These are phyloP conservation scores for Apteryx mantelli DNA, from an alignment of 2,113 vertebrate genomes.

Conservation along the genomic window DNA sequence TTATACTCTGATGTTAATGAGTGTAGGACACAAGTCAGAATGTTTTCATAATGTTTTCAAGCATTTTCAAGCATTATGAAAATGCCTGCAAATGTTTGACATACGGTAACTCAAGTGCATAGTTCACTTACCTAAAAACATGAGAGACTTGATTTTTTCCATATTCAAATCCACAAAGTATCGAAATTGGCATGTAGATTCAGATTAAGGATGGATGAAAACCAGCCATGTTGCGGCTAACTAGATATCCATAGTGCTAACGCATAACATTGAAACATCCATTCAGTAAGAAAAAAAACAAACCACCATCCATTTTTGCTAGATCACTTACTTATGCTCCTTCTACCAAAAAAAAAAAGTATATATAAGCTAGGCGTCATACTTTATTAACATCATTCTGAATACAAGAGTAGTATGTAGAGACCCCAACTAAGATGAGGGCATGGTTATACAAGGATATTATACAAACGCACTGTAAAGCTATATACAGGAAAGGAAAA, in stretches of 20 bases:
- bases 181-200: neutral
- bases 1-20: neutral
- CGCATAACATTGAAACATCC: neutral
- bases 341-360: neutral
- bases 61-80: neutral
- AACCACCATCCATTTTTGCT: neutral
- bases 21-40: neutral
- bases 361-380: neutral
- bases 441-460: neutral
- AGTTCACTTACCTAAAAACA: neutral
- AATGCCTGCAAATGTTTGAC: neutral
- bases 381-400: neutral
- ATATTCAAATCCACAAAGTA: neutral
- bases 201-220: neutral
- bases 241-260: neutral
- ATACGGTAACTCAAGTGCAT: neutral
- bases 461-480: neutral
- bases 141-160: neutral
- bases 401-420: neutral
- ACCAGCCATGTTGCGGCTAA: neutral
- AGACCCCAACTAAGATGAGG: neutral
- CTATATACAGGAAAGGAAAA: neutral
- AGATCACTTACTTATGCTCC: neutral
- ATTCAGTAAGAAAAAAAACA: neutral
- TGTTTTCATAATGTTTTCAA: neutral